These are phyloP conservation scores for Archivesica marissinica DNA, from an alignment of 1,140 invertebrate genomes.

Conservation along the genomic window DNA sequence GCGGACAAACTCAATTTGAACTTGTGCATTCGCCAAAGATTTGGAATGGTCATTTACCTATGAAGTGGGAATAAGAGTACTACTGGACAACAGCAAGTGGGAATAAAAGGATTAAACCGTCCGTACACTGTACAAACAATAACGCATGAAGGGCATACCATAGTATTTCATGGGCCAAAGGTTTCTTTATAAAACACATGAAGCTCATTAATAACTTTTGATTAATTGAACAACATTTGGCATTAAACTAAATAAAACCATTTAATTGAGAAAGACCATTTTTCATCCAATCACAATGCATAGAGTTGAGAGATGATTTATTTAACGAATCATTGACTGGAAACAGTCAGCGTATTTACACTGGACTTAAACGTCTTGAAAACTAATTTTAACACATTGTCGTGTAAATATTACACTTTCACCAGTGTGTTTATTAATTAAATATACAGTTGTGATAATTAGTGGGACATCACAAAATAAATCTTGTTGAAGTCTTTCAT, in stretches of 20 bases:
- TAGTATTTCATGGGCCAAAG: conserved; percentile 4
- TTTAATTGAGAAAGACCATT: neutral
- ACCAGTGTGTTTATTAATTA: conserved; percentile 11
- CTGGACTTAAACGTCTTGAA: conserved; percentile 11
- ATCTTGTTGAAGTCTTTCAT: conserved; percentile 10
- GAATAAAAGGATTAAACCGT: too few species aligned
- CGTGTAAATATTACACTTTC: conserved; percentile 12
- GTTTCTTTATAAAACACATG: neutral
- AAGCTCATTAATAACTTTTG: conserved; percentile 13
- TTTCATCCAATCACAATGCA: neutral
- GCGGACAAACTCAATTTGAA: too few species aligned
- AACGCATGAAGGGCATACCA: too few species aligned
- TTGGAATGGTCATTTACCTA: too few species aligned
- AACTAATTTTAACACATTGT: conserved; percentile 25
- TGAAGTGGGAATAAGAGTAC: too few species aligned
- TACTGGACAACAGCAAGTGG: too few species aligned
- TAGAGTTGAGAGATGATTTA: conserved; percentile 12
- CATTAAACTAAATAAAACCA: neutral
- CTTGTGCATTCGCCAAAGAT: too few species aligned
- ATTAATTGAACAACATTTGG: conserved; percentile 7
- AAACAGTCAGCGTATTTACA: conserved; percentile 36
- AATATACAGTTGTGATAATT: conserved; percentile 24
- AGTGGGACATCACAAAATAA: neutral
- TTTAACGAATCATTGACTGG: conserved; percentile 3
- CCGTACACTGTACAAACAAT: too few species aligned